A percentile compares a stretch with the other conserved stretches of the same genome.
Evolutionary conservation across 2,888 invertebrate genomes (phyloP).

Genomic region (Hyalella azteca): DNA sequence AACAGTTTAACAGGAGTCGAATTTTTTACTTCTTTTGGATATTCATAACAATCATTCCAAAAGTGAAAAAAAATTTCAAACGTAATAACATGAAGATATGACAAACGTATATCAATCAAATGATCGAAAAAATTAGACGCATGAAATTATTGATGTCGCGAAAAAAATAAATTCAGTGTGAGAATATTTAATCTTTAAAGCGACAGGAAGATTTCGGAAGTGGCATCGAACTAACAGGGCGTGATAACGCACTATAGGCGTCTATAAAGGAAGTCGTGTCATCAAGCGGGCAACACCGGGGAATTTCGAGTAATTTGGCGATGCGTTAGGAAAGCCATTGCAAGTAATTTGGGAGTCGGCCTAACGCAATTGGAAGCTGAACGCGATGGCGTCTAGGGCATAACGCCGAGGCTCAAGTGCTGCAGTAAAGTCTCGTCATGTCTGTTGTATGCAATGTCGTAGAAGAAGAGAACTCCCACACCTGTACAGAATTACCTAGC

Average conservation of each 20-base stretch:
- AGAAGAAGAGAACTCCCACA: neutral
- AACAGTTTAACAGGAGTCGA: no score
- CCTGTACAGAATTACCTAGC: no score
- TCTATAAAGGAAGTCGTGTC: constrained; percentile 14
- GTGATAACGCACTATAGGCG: constrained; percentile 5
- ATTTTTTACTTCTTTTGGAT: no score
- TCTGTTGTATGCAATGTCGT: neutral
- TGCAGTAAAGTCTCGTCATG: neutral
- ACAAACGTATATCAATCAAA: no score
- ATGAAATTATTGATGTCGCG: no score
- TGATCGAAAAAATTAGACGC: no score
- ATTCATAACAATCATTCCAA: no score
- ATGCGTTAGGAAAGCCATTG: neutral
- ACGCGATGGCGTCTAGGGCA: neutral
- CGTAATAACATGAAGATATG: no score
- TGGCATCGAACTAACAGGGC: neutral
- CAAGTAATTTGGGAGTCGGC: constrained; percentile 22
- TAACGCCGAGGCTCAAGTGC: constrained; percentile 3
- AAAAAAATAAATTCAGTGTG: no score
- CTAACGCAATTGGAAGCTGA: constrained; percentile 7
- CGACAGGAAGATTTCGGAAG: no score
- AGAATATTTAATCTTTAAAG: no score
- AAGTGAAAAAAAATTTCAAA: no score
- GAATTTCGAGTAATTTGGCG: constrained; percentile 18
- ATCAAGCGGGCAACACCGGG: constrained; percentile 15